Conservation (phyloP, 2,113 vertebrate genomes). For the Oenanthe melanoleuca region DNA sequence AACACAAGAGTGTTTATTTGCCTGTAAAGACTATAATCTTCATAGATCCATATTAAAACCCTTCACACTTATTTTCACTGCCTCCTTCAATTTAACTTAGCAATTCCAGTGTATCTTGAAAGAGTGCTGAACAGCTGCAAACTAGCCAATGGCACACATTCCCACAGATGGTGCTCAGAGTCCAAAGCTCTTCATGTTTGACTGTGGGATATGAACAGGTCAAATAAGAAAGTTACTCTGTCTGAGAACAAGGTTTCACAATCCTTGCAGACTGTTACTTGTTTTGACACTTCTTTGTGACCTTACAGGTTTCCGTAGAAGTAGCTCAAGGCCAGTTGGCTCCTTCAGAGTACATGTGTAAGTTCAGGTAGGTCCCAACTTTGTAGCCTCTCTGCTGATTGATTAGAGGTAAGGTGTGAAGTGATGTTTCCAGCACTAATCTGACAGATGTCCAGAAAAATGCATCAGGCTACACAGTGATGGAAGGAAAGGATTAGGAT, state of each 20-base stretch:
- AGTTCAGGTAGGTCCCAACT: neutral
- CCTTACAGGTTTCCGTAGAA: neutral
- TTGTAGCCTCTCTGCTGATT: neutral
- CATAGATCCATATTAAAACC: constrained; percentile 22
- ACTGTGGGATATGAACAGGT: constrained; percentile 18
- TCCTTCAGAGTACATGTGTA: neutral
- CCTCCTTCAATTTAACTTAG: constrained; percentile 17
- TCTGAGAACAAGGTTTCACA: constrained; percentile 26
- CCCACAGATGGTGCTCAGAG: constrained; percentile 46
- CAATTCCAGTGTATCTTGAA: constrained; percentile 29
- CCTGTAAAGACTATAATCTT: constrained; percentile 31
- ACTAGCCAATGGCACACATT: constrained; percentile 41
- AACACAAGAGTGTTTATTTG: constrained; percentile 52
- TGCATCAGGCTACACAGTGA: neutral
- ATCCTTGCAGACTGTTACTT: neutral
- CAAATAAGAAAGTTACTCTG: constrained; percentile 35
- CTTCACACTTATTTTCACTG: constrained; percentile 44
- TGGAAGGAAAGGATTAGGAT: neutral
- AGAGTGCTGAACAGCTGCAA: constrained; percentile 57
- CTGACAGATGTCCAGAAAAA: neutral
- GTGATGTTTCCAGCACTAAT: neutral
- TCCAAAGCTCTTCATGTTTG: constrained; percentile 47
- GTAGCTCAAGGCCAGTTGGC: neutral
- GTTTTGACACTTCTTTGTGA: neutral
- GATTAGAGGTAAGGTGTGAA: neutral